phyloP scores from a whole-genome alignment of 2,113 vertebrate species.

The Syrrhaptes paradoxus region DNA sequence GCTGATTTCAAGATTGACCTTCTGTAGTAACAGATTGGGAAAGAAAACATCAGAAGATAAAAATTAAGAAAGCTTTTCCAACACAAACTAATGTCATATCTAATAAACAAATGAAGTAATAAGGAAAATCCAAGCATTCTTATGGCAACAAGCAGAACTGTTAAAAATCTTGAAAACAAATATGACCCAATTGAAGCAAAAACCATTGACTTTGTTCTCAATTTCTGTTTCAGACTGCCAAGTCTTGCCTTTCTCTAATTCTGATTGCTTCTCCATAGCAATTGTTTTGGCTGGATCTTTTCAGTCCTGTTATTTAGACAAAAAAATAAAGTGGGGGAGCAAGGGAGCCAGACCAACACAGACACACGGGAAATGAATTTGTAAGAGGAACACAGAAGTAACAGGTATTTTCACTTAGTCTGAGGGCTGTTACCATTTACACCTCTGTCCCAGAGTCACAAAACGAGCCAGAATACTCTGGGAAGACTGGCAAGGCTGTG shows the following conservation, averaged over 20 bases:
- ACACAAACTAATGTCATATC: neutral
- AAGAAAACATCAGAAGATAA: neutral
- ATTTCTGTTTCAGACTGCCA: constrained; percentile 20
- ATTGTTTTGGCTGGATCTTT: constrained; percentile 41
- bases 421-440: neutral
- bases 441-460: neutral
- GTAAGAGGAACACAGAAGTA: neutral
- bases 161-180: constrained; percentile 34
- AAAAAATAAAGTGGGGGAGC: neutral
- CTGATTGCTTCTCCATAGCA: constrained; percentile 52
- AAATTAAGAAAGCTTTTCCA: neutral
- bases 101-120: neutral
- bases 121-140: constrained; percentile 6
- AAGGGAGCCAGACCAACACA: neutral
- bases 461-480: neutral
- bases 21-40: neutral
- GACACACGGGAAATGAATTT: neutral
- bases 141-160: neutral
- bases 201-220: constrained; percentile 17
- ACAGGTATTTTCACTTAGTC: neutral
- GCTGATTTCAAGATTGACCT: neutral
- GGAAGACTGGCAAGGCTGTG: neutral
- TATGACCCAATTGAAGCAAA: constrained; percentile 35
- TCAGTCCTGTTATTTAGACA: neutral
- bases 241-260: constrained; percentile 24